A percentile compares a stretch with the other conserved stretches of the same genome.
These are phyloP conservation scores for Pitta sordida DNA, from an alignment of 2,113 vertebrate genomes.

Conservation along the genomic window DNA sequence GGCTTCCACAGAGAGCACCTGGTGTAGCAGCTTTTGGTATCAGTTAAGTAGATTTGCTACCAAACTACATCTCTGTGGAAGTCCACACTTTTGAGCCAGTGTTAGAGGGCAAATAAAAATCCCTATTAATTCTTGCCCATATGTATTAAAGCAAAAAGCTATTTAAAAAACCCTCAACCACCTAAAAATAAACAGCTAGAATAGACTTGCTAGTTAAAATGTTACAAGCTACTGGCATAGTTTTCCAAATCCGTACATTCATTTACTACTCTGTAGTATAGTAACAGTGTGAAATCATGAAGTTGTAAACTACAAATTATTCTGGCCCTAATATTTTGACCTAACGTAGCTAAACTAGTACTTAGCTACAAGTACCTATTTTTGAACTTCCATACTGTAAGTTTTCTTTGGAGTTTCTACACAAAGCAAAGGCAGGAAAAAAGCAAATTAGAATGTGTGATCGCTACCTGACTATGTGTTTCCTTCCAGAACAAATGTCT, in stretches of 20 bases:
- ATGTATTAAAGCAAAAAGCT: neutral
- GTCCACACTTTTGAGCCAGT: too few species aligned
- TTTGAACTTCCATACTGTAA: neutral
- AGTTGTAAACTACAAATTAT: neutral
- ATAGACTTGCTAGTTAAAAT: neutral
- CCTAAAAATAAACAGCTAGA: neutral
- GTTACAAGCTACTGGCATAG: neutral
- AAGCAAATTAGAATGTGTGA: neutral
- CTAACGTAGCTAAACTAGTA: neutral
- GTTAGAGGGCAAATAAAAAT: neutral
- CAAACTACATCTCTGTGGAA: too few species aligned
- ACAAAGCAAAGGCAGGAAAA: neutral
- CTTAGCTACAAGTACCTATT: neutral
- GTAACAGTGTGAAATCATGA: neutral
- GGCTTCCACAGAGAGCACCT: neutral
- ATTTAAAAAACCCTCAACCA: neutral
- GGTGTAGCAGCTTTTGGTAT: neutral
- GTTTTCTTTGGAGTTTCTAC: neutral
- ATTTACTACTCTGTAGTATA: neutral
- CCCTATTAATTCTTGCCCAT: neutral
- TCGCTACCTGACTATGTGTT: fast-evolving
- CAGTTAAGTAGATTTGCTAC: neutral
- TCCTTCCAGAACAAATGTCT: neutral
- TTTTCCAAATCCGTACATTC: neutral
- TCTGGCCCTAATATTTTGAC: neutral